Percentiles rank a stretch among this genome's conserved stretches.
Evolutionary conservation across 2,797 vertebrate species (phyloP).

Genomic region (Mallotus villosus): DNA sequence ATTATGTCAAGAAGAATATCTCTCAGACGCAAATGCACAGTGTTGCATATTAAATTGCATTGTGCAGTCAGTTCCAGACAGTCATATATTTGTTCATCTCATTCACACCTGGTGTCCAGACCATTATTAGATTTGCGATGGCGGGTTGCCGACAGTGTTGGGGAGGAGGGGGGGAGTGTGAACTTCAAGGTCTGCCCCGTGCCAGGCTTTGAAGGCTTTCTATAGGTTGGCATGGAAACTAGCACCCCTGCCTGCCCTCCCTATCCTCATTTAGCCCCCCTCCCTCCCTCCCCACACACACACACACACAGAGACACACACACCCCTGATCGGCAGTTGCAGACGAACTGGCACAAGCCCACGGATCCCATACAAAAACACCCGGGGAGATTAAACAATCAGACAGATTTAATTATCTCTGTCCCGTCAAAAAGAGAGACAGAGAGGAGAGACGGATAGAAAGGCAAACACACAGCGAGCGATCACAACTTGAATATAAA

Average conservation of each 20-base stretch:
- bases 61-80: neutral
- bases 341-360: neutral
- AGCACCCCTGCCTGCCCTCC: constrained; percentile 13
- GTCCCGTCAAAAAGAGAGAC: constrained; percentile 7
- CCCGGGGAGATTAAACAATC: constrained; percentile 17
- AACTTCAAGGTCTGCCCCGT: constrained; percentile 20
- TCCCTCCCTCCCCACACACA: neutral
- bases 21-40: neutral
- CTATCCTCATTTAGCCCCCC: neutral
- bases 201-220: constrained; percentile 24
- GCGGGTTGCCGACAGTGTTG: neutral
- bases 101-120: constrained; percentile 25
- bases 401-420: constrained; percentile 32
- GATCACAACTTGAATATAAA: neutral
- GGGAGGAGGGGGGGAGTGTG: neutral
- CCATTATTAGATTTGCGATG: neutral
- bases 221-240: constrained; percentile 34
- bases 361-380: constrained; percentile 12
- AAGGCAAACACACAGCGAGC: neutral
- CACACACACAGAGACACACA: constrained; percentile 14
- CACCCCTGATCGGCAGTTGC: constrained; percentile 4
- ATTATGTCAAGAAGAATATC: too few relatives aligned
- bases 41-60: neutral
- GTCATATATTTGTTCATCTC: constrained; percentile 15
- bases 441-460: constrained; percentile 7